Evolutionary conservation across 1,140 invertebrate species (phyloP), one percentile per base, ranked within the genome.

Genomic region (Danaus plexippus): DNA sequence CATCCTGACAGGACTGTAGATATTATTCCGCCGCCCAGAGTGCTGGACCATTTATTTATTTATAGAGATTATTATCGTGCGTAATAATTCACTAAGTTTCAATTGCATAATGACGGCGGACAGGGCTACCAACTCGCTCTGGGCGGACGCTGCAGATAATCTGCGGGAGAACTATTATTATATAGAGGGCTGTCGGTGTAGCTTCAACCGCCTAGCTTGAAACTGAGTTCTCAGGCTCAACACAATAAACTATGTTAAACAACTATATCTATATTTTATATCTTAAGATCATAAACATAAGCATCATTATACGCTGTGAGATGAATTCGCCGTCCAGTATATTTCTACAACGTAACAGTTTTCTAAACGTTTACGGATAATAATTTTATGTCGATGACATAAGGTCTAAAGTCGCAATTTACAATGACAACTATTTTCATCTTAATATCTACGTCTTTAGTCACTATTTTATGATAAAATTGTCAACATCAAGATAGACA

Each of bases 11-110:
- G 22, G 22, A 32, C 22, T 32, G 22, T 32, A 32, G 22, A 32
- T 32, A 32, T 32, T 4, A 32, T 6, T 32, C 22, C 22, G 22
- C 58, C 59, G 68, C 71, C 69, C 71, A 75, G 56, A 57, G 61
- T 55, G 64, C 54, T 54, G 60, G 61, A 59, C 61, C 60, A 73
- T 78, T 77, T 78, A 82, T 83, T 82, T 84, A 84, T 86, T 84
- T 85, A 84, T 81, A 70, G 64, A 82, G 78, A 85, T 83, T 82
- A 85, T 85, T 82, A 85, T 84, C 76, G 69, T 80, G 77, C 74
- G 79, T 85, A 87, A 87, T 87, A 87, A 84, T 87, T 87, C 84
- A 87, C 79, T 84, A 87, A 85, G 75, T 87, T 87, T 87, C 81
- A 87, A 85, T 87, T 85, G 81, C 81, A 80, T 87, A 86, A 86